Evolutionary conservation across 2,113 vertebrate genomes (phyloP).

Genomic region (Morphnarchus princeps): DNA sequence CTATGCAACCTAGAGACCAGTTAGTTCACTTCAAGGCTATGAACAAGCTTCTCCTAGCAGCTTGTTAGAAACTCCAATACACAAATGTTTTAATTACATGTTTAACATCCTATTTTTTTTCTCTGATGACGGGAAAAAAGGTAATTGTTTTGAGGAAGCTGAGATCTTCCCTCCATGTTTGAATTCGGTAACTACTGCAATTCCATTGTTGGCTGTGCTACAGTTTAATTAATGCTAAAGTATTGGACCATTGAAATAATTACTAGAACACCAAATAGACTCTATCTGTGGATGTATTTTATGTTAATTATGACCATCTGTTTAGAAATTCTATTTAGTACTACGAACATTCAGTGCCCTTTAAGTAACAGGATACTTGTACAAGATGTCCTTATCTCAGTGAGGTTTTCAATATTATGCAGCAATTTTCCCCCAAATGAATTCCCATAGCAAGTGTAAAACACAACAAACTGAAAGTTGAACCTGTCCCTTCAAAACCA

Average conservation of each 20-base stretch:
- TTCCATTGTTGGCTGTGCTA: not conserved
- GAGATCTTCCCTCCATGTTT: not conserved
- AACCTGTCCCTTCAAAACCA: not conserved
- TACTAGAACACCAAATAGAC: constrained; percentile 42
- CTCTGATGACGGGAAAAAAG: not conserved
- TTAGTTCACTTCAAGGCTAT: constrained; percentile 20
- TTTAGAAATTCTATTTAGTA: constrained; percentile 52
- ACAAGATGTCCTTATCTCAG: constrained; percentile 46
- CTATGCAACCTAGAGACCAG: constrained; percentile 32
- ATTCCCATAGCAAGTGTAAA: not conserved
- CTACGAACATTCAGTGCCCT: constrained; percentile 26
- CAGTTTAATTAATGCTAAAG: constrained; percentile 33
- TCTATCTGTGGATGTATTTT: constrained; percentile 37
- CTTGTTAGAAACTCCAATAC: not conserved
- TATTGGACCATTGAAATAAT: constrained; percentile 24
- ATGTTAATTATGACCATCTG: constrained; percentile 60
- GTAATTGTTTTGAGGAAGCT: not conserved
- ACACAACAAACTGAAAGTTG: not conserved
- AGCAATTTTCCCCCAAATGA: not conserved
- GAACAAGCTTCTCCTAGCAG: not conserved
- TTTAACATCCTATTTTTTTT: not conserved
- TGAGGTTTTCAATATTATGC: not conserved
- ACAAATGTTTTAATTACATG: not conserved
- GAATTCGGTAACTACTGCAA: not conserved
- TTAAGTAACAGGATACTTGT: constrained; percentile 31